Base-by-base conservation (phyloP, 2,797 vertebrate genomes). In the Parambassis ranga region DNA sequence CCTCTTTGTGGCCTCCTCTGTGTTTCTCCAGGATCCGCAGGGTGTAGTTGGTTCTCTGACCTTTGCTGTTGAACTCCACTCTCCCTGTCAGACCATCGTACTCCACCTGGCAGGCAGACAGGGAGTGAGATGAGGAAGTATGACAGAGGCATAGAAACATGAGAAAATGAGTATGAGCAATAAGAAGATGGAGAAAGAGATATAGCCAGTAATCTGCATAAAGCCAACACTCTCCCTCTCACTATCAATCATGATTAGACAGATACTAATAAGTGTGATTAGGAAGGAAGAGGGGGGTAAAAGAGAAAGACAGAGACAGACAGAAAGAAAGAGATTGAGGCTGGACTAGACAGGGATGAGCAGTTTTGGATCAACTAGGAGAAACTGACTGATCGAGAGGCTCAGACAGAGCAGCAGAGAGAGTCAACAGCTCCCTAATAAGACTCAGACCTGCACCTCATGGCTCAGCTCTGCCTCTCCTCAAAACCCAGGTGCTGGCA, bases 61-160 rank as follows among this genome's bases (percentile, higher is more conserved):
- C 96, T 92, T 96, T 96, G 90, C 95, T 97, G 93, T 97, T 96
- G 87, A 97, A 97, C 83, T 96, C 96, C 20, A 96, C 95, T 1
- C 91, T 91, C 7, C 96, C 95, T 0, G 95, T 96, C 87, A 96
- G 90, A 69, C 95, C 95, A 0, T 96, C 95, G 53, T 95, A 96
- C 93, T 96, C 95, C 90, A 95, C 94, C 94, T 96, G 88, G 59
- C 37, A 75, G 58, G 46, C 61, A 57, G 38, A 73, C 1, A 58
- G 36, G 60, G 39, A 71, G 48, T 27, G 39, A 71, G 30, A 32
- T 46, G 13, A 46, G 52, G 31, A 56, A 46, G 43, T n/a, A 44
- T 3, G 26, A 57, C 27, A 44, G 53, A 19, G 16, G 15, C 37
- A 26, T 20, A 22, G 18, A 44, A 46, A 26, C 23, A 48, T 37